These are phyloP conservation scores for Caenorhabditis sp. DNA, from an alignment of 2,888 invertebrate species.

Conservation along the genomic window DNA sequence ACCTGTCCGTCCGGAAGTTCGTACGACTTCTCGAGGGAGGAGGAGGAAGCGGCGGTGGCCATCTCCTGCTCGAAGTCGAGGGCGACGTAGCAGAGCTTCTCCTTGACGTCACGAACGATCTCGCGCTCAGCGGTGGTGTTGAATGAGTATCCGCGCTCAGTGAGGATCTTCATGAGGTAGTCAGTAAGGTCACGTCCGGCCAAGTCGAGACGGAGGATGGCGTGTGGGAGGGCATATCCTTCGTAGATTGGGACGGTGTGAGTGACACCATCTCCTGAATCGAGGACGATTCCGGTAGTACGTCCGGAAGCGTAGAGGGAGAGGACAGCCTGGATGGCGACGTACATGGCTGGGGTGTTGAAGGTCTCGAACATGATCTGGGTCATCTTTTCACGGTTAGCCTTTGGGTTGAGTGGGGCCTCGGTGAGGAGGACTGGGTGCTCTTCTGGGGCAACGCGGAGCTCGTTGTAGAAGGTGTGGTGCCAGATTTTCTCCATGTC, in stretches of 20 bases:
- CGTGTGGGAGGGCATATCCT: conserved; percentile 82
- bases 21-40: conserved; percentile 91
- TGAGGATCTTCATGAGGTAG: conserved; percentile 81
- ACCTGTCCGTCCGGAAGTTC: conserved; percentile 91
- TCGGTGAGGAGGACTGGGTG: conserved; percentile 93
- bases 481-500: conserved; percentile 99
- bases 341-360: conserved; percentile 85
- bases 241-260: conserved; percentile 88
- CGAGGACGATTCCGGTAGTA: conserved; percentile 83
- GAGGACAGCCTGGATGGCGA: conserved; percentile 93
- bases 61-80: conserved; percentile 97
- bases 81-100: conserved; percentile 97
- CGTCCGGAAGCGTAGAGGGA: conserved; percentile 88
- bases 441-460: conserved; percentile 94
- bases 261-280: conserved; percentile 93
- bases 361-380: conserved; percentile 89
- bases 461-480: conserved; percentile 97
- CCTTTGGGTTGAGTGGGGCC: conserved; percentile 93
- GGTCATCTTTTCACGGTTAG: conserved; percentile 96
- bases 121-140: conserved; percentile 83
- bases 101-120: conserved; percentile 92
- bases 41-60: conserved; percentile 90
- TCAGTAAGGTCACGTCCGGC: conserved; percentile 82
- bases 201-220: conserved; percentile 81
- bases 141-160: conserved; percentile 80